Base-by-base conservation (phyloP, 2,888 invertebrate species). In the Caenorhabditis zanzibari region DNA sequence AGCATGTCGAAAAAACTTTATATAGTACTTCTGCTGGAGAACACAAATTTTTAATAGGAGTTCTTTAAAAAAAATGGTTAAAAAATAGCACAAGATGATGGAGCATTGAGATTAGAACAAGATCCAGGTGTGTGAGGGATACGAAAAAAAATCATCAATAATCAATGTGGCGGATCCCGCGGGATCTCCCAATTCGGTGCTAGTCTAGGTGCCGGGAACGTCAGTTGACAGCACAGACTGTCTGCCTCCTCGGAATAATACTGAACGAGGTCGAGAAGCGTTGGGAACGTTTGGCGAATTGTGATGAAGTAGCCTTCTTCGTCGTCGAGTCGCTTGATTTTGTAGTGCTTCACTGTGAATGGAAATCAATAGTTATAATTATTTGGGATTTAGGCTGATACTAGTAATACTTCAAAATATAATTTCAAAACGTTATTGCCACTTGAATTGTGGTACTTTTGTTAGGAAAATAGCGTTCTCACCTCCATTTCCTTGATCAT, bases 151-250 rank as follows among this genome's bases (percentile, higher is more conserved):
- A n/a, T n/a, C n/a, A n/a, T n/a, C n/a, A n/a, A n/a, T n/a, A n/a
- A n/a, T n/a, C n/a, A n/a, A n/a, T n/a, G n/a, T n/a, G n/a, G n/a
- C n/a, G n/a, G n/a, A n/a, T n/a, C n/a, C 68, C 97, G 94, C 54
- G 96, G 96, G 90, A 98, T 98, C 94, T 98, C 98, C 96, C 98
- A 98, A 92, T 96, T 96, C 94, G 98, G 98, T 92, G 96, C 96
- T 4, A 97, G 97, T 93, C 97, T 96, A 35, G 97, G 96, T 92
- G 98, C 98, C 14, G 98, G 96, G 92, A 95, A 95, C 47, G 96
- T 96, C 85, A 99, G 94, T 87, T 96, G 96, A 93, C 97, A 96
- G 93, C 98, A 98, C 77, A 99, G 94, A 71, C 98, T 98, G 93
- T 97, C 95, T 24, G 97, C 96, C 93, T 96, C 96, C 94, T 96